These are phyloP conservation scores for Drosophila ironensis DNA, from an alignment of 1,140 invertebrate species.

Conservation along the genomic window DNA sequence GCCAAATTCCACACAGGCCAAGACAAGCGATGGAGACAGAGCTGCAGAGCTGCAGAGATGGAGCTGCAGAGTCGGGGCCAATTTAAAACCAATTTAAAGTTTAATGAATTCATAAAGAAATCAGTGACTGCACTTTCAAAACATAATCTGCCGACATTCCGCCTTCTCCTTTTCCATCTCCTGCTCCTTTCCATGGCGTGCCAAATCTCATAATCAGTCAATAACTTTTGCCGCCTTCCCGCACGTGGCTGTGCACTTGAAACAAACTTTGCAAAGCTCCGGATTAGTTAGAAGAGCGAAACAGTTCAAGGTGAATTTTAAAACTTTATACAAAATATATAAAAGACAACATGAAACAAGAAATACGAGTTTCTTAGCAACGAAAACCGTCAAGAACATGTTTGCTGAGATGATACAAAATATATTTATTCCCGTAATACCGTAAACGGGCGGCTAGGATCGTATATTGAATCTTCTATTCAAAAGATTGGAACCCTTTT, in stretches of 20 bases:
- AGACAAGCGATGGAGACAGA: conserved; percentile 12
- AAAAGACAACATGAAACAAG: too few species aligned
- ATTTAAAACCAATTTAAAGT: conserved; percentile 81
- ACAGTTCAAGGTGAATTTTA: too few species aligned
- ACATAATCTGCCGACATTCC: conserved; percentile 74
- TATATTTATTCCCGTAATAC: too few species aligned
- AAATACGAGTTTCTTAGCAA: too few species aligned
- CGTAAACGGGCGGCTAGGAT: too few species aligned
- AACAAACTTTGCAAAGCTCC: not conserved
- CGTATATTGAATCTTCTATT: too few species aligned
- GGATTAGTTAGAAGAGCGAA: not conserved
- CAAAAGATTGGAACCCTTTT: not conserved
- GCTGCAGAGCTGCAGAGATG: not conserved
- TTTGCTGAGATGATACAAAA: too few species aligned
- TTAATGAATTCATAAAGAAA: conserved; percentile 80
- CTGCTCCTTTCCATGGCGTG: too few species aligned
- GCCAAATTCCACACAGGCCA: conserved; percentile 67
- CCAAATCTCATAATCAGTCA: conserved; percentile 81
- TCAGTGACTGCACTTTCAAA: conserved; percentile 78
- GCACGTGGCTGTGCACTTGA: conserved; percentile 61
- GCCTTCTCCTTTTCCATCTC: conserved; percentile 31
- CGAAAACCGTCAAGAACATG: too few species aligned
- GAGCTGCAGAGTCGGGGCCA: conserved; percentile 46
- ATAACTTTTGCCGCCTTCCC: conserved; percentile 78
- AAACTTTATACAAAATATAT: too few species aligned